phyloP scores from a whole-genome alignment of 2,113 vertebrate species.

The Myiozetetes cayanensis region DNA sequence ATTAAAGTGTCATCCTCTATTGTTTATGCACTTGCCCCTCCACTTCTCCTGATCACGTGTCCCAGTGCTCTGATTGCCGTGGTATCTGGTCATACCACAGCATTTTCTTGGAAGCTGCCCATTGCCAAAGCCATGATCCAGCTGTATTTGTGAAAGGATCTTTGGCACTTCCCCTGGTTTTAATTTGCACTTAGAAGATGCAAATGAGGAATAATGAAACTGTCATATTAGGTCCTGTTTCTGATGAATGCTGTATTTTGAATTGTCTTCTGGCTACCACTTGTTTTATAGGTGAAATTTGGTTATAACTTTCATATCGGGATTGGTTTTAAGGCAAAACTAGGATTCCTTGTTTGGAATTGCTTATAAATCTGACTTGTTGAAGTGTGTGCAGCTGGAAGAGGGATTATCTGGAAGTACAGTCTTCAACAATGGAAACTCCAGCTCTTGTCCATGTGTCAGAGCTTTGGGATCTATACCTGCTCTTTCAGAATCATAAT shows the following conservation, averaged over 20 bases:
- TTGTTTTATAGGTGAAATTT: not conserved
- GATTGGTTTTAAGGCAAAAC: not conserved
- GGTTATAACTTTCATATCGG: not conserved
- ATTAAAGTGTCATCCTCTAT: not conserved
- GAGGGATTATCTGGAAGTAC: not conserved
- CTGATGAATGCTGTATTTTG: not conserved
- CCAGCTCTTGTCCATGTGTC: not conserved
- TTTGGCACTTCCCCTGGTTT: not conserved
- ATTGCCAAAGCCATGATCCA: not conserved
- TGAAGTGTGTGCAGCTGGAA: not conserved
- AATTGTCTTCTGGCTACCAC: not conserved
- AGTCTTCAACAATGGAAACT: not conserved
- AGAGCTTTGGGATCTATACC: not conserved
- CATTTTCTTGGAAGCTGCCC: conserved; percentile 1
- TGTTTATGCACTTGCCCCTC: not conserved
- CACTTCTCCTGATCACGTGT: not conserved
- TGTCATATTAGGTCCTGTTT: not conserved
- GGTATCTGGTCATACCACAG: not conserved
- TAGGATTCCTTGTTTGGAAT: not conserved
- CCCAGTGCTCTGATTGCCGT: not conserved
- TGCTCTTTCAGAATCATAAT: not conserved
- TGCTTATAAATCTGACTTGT: not conserved
- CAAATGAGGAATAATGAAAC: not conserved
- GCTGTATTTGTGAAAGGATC: not conserved
- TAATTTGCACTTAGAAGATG: not conserved